Evolutionary conservation across 2,113 vertebrate genomes (phyloP).

Genomic region (Xyliphius kryptos): DNA sequence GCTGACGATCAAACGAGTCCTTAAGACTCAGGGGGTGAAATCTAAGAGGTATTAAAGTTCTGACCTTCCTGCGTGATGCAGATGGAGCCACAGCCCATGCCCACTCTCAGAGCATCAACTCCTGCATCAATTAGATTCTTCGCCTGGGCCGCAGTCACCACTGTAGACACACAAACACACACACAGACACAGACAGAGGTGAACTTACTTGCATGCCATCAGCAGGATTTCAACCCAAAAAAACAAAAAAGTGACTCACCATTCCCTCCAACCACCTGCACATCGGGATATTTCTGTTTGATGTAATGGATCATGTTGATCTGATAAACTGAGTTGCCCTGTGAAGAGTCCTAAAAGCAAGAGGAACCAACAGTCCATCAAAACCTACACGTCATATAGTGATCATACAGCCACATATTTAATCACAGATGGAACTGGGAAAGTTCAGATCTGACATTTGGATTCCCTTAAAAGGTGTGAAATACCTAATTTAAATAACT

Average conservation of each 20-base stretch:
- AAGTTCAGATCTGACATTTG: background rate
- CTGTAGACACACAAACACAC: constrained; percentile 48
- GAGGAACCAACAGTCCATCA: background rate
- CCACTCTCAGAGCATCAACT: constrained; percentile 82
- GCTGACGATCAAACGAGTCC: no score
- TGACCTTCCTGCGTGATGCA: constrained; percentile 88
- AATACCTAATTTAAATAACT: no score
- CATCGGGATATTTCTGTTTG: constrained; percentile 84
- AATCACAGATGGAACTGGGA: background rate
- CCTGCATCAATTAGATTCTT: constrained; percentile 89
- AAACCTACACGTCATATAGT: background rate
- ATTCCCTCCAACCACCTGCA: constrained; percentile 86
- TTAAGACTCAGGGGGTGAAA: no score
- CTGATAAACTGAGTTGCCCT: constrained; percentile 88
- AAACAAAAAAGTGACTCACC: constrained; percentile 59
- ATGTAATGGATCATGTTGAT: constrained; percentile 89
- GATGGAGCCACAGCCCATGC: constrained; percentile 89
- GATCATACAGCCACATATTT: background rate
- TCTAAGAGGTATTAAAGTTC: background rate
- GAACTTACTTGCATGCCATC: no score
- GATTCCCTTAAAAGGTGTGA: no score
- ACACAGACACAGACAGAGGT: background rate
- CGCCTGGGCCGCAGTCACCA: constrained; percentile 88
- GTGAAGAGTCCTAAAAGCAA: constrained; percentile 76
- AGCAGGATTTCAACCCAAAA: background rate